Evolutionary conservation across 2,888 invertebrate genomes (phyloP), one percentile per base, ranked within the genome.

Genomic region (Lymantria monacha): DNA sequence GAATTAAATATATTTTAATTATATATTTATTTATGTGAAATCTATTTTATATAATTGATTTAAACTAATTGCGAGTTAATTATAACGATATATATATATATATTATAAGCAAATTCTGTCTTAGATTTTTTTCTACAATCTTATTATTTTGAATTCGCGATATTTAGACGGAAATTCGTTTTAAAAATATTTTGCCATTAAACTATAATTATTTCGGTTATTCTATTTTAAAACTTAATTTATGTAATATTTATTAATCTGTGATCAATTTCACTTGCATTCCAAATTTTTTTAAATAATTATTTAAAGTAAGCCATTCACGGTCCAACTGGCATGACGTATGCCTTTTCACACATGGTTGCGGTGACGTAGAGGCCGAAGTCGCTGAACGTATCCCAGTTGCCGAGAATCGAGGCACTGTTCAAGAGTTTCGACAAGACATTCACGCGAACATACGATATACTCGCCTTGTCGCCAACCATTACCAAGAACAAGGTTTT

Each of bases 311-410:
- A 56, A 46, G 10, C 53, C 54, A 49, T 63, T 66, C 53, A 55
- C 51, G 30, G 10, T 40, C 13, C 13, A 30, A 42, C 43, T 33
- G 37, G 5, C 41, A 13, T 42, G 36, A 38, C 13, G 14, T 14
- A 36, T 36, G 45, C 42, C 48, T 41, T 30, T 48, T 48, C 42
- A 45, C 37, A 30, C 15, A 14, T 74, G 81, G 82, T 77, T 62
- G 67, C 69, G 74, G 71, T 71, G 62, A 52, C 51, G 49, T 83
- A 90, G 87, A 81, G 92, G 72, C 92, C 92, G 79, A 87, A 87
- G 66, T 91, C 91, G 63, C 85, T 92, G 70, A 92, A 91, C 79
- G 67, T 92, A 51, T 85, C 87, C 8, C 92, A 91, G 78, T 80
- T 91, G 72, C 85, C 88, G 22, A 80, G 87, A 9, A 87, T 90